Evolutionary conservation across 2,888 invertebrate species (phyloP).

Genomic region (Dynastes maya): DNA sequence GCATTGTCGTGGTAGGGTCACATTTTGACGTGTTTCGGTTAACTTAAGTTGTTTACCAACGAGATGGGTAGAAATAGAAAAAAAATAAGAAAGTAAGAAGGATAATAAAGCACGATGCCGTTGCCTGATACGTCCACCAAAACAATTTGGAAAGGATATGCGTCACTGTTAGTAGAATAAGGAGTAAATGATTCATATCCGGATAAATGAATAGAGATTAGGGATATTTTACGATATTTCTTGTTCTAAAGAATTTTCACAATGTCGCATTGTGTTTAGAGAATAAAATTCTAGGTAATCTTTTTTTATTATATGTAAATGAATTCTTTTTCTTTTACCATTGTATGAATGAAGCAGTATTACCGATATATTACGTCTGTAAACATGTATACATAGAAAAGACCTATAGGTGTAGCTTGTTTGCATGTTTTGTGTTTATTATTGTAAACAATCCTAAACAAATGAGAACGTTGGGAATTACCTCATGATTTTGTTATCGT

Average conservation of each 20-base stretch:
- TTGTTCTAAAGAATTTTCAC: slow-evolving; percentile 22
- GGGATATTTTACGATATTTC: slow-evolving; percentile 24
- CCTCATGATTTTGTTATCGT: no score
- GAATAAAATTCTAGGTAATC: not conserved
- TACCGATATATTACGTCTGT: not conserved
- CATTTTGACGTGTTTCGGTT: no score
- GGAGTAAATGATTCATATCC: slow-evolving; percentile 45
- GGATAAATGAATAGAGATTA: slow-evolving; percentile 32
- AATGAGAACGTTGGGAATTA: no score
- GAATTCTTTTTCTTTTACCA: not conserved
- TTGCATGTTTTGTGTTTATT: no score
- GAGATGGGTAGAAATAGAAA: not conserved
- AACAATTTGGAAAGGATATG: slow-evolving; percentile 46
- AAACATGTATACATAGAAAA: no score
- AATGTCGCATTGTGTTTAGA: slow-evolving; percentile 7
- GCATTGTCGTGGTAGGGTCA: no score
- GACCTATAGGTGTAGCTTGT: no score
- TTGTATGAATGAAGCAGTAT: not conserved
- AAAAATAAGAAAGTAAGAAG: slow-evolving; percentile 11
- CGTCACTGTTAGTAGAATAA: slow-evolving; percentile 38
- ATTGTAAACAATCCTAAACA: no score
- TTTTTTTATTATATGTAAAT: slow-evolving; percentile 9
- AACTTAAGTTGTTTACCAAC: no score
- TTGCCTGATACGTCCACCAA: slow-evolving; percentile 12
- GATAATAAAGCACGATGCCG: slow-evolving; percentile 15